These are phyloP conservation scores for Microvelia longipes DNA, from an alignment of 1,140 invertebrate genomes.

Conservation along the genomic window DNA sequence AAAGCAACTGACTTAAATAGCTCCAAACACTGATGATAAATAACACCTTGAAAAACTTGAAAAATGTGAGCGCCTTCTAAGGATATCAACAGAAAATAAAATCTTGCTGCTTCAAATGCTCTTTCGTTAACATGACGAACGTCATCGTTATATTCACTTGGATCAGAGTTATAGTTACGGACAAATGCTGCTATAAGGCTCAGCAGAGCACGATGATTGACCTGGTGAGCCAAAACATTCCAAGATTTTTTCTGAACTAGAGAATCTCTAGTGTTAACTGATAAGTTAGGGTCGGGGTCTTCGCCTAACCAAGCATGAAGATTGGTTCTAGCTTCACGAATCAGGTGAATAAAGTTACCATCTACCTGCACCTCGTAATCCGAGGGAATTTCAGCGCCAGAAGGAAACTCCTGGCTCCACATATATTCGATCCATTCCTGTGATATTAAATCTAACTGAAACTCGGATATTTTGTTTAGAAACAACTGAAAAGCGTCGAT, in stretches of 20 bases:
- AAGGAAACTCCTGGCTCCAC: slow-evolving; percentile 35
- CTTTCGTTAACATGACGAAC: slow-evolving; percentile 28
- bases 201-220: slow-evolving; percentile 35
- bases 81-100: slow-evolving; percentile 35
- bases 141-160: slow-evolving; percentile 9
- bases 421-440: slow-evolving; percentile 34
- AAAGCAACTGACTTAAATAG: slow-evolving; percentile 31
- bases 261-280: slow-evolving; percentile 15
- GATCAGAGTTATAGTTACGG: slow-evolving; percentile 30
- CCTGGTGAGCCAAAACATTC: slow-evolving; percentile 34
- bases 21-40: slow-evolving; percentile 36
- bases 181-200: slow-evolving; percentile 37
- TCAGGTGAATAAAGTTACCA: slow-evolving; percentile 26
- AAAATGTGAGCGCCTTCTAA: slow-evolving; percentile 40
- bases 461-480: slow-evolving; percentile 27
- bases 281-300: neutral
- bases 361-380: slow-evolving; percentile 32
- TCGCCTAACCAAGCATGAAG: slow-evolving; percentile 26
- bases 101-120: slow-evolving; percentile 31
- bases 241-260: slow-evolving; percentile 30
- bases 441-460: slow-evolving; percentile 29
- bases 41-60: slow-evolving; percentile 39
- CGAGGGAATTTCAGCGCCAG: slow-evolving; percentile 31
- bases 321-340: slow-evolving; percentile 24
- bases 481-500: no score